A percentile compares a stretch with the other conserved stretches of the same genome.
Evolutionary conservation across 1,140 invertebrate genomes (phyloP).

Genomic region (Chymomyza costata): DNA sequence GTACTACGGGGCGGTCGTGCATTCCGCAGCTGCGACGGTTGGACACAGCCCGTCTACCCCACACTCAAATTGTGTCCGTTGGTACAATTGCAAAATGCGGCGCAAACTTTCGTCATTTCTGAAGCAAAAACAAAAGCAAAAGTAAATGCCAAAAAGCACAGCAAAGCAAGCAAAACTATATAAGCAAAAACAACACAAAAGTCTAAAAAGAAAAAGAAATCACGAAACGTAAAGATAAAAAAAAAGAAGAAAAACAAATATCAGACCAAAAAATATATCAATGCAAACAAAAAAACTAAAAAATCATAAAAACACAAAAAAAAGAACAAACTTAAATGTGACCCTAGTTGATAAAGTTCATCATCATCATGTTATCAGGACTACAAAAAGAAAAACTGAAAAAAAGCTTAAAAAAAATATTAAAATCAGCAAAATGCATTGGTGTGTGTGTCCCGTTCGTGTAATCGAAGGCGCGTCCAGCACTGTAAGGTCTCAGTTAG

Average conservation of each 20-base stretch:
- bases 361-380: slow-evolving; percentile 70
- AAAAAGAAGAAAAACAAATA: slow-evolving; percentile 32
- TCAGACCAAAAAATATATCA: slow-evolving; percentile 51
- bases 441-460: slow-evolving; percentile 72
- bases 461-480: slow-evolving; percentile 58
- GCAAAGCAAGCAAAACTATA: slow-evolving; percentile 24
- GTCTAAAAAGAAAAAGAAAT: slow-evolving; percentile 47
- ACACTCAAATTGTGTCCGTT: slow-evolving; percentile 63
- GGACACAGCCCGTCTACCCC: slow-evolving; percentile 65
- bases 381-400: slow-evolving; percentile 36
- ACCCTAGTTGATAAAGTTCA: slow-evolving; percentile 61
- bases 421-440: slow-evolving; percentile 67
- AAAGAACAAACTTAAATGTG: slow-evolving; percentile 66
- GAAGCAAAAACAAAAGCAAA: slow-evolving; percentile 46
- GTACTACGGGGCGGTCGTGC: slow-evolving; percentile 56
- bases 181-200: slow-evolving; percentile 47
- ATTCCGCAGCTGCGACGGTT: slow-evolving; percentile 66
- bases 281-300: slow-evolving; percentile 68
- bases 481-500: slow-evolving; percentile 13
- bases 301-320: slow-evolving; percentile 67
- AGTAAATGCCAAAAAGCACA: slow-evolving; percentile 18
- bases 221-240: slow-evolving; percentile 61
- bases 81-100: slow-evolving; percentile 44
- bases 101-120: slow-evolving; percentile 61
- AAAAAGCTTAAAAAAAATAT: slow-evolving; percentile 50